Base-by-base conservation (phyloP, 64 coral and sea anemone species). In the Stylophora pistillata region DNA sequence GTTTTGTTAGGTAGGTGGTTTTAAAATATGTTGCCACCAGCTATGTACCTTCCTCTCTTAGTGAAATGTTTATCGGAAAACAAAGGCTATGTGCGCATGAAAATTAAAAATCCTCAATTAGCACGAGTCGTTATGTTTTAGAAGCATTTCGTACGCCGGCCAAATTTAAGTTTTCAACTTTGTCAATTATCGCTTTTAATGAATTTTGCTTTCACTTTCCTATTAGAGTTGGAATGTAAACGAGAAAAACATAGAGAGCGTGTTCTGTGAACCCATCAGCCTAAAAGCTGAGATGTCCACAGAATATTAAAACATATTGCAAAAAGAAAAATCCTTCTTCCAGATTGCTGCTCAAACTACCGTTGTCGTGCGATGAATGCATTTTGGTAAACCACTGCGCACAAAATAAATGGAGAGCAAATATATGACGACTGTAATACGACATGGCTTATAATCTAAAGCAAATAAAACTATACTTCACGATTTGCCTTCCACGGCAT, bases 361-460 rank as follows among this genome's bases (percentile, higher is more conserved):
- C 54, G 54, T 12, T 69, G 54, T 14, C 47, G 30, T 13, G 13
- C 32, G 1, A 69, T 69, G 34, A 62, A 84, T 69, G 56, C 53
- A 69, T 69, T 54, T 28, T 15, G 41, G 62, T 69, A 70, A 84
- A 84, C 34, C 80, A 65, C 31, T 23, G 3, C 32, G 31, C 69
- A 23, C 33, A 84, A n/a, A 70, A 84, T 70, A 69, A 84, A 84
- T 84, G 80, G 41, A 84, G 52, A 84, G 80, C 20, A 84, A 69
- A 69, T 70, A 28, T 41, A 41, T 29, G 61, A 55, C 59, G 69
- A 68, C 33, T 31, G 54, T n/a, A 68, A 64, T 53, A 66, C 58
- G 47, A 26, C 33, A 34, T 33, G 34, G 65, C 32, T 69, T 34
- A 68, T 84, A 84, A 84, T 84, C 34, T n/a, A 47, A 70, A 84